Conservation (phyloP, 2,113 vertebrate species). For the Lipotes vexillifer region DNA sequence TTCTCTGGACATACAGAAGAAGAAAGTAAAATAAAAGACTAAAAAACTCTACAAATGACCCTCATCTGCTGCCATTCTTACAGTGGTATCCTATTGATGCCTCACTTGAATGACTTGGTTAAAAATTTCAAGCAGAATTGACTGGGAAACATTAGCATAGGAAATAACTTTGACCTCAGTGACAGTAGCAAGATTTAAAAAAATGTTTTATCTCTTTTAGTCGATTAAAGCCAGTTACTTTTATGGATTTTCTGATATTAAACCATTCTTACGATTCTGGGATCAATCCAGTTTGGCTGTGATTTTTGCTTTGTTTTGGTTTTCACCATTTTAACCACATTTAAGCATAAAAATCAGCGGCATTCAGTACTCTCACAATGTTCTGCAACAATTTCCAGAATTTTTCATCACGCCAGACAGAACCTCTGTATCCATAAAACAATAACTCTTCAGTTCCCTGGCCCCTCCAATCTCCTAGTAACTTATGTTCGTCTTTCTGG, state of each 20-base stretch:
- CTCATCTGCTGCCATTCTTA: background rate
- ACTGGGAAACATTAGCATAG: background rate
- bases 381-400: background rate
- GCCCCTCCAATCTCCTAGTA: fast-evolving
- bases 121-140: background rate
- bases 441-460: background rate
- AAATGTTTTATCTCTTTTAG: background rate
- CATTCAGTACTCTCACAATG: background rate
- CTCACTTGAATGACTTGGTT: background rate
- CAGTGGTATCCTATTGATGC: background rate
- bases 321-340: background rate
- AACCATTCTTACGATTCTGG: background rate
- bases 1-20: conserved; percentile 56
- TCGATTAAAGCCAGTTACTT: background rate
- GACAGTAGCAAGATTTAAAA: background rate
- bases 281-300: background rate
- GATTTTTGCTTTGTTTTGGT: background rate
- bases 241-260: background rate
- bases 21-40: conserved; percentile 65
- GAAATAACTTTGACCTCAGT: background rate
- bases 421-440: background rate
- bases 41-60: conserved; percentile 5
- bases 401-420: background rate
- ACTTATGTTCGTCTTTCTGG: background rate
- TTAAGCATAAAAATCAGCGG: background rate